These are phyloP conservation scores for Pseudomyrmex flavicornis DNA, from an alignment of 1,140 invertebrate species.

Conservation along the genomic window DNA sequence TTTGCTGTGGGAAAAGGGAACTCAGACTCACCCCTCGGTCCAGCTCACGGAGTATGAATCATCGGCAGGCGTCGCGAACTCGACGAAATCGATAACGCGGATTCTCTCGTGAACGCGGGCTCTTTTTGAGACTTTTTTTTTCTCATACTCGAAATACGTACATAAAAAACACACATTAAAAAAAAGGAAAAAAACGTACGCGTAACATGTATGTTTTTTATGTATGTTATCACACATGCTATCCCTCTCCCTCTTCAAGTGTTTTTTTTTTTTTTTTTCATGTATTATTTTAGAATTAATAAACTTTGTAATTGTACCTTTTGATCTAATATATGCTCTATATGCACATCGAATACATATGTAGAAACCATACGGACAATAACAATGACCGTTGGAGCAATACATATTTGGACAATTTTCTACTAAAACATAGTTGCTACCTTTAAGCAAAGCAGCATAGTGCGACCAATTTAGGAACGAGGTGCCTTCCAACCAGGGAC, in stretches of 20 bases:
- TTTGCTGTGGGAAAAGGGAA: constrained; percentile 78
- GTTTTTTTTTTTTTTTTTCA: not conserved
- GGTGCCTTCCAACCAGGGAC: constrained; percentile 91
- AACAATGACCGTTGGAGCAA: too few species aligned
- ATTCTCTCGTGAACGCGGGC: constrained; percentile 55
- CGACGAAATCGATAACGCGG: constrained; percentile 81
- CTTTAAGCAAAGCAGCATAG: constrained; percentile 87
- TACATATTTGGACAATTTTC: too few species aligned
- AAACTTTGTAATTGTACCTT: not conserved
- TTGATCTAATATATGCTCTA: too few species aligned
- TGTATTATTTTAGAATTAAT: not conserved
- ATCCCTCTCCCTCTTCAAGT: not conserved
- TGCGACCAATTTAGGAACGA: constrained; percentile 91
- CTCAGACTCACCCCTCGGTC: constrained; percentile 76
- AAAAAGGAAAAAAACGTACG: too few species aligned
- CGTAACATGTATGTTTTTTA: too few species aligned
- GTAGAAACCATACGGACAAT: too few species aligned
- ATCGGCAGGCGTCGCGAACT: constrained; percentile 81
- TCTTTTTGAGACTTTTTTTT: constrained; percentile 61
- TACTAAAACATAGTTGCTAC: constrained; percentile 78
- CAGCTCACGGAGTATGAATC: constrained; percentile 80
- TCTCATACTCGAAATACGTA: constrained; percentile 18
- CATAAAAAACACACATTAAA: too few species aligned
- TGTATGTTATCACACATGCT: too few species aligned
- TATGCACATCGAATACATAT: too few species aligned